These are phyloP conservation scores for Hedychridium roseum DNA, from an alignment of 2,888 invertebrate species.

Conservation along the genomic window DNA sequence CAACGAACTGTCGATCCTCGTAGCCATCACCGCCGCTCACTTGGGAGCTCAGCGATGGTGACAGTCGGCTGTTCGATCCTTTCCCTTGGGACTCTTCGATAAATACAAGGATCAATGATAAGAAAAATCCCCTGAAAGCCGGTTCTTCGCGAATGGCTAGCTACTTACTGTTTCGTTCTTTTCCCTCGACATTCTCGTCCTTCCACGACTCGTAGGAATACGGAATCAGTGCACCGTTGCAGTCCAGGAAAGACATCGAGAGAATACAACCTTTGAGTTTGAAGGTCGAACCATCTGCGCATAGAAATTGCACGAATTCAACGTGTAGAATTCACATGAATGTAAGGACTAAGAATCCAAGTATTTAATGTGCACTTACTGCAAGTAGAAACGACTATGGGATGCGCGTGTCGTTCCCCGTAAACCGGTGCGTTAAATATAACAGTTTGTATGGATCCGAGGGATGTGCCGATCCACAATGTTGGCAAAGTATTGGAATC, in stretches of 20 bases:
- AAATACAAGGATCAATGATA: slow-evolving; percentile 4
- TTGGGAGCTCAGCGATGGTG: slow-evolving; percentile 74
- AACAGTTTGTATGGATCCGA: slow-evolving; percentile 95
- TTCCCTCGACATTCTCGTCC: slow-evolving; percentile 79
- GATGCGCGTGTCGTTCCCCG: slow-evolving; percentile 84
- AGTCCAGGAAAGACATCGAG: slow-evolving; percentile 95
- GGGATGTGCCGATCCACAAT: slow-evolving; percentile 97
- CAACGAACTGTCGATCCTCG: slow-evolving; percentile 90
- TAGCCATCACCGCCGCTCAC: slow-evolving; percentile 63
- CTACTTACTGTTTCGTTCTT: slow-evolving; percentile 57
- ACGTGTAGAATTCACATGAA: too few relatives aligned
- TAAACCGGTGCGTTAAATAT: slow-evolving; percentile 82
- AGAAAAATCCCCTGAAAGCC: too few relatives aligned
- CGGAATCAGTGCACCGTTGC: slow-evolving; percentile 90
- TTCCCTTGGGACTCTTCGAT: slow-evolving; percentile 51
- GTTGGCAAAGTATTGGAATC: slow-evolving; percentile 89
- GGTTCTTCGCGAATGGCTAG: too few relatives aligned
- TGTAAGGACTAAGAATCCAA: too few relatives aligned
- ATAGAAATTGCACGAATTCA: neutral
- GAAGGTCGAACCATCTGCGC: slow-evolving; percentile 92
- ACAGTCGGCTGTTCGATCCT: slow-evolving; percentile 75
- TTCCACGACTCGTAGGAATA: slow-evolving; percentile 92
- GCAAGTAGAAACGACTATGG: slow-evolving; percentile 87
- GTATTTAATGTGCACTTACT: slow-evolving; percentile 69
- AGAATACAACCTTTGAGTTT: slow-evolving; percentile 95